Conservation (phyloP, 2,797 vertebrate genomes). For the Molothrus aeneus region DNA sequence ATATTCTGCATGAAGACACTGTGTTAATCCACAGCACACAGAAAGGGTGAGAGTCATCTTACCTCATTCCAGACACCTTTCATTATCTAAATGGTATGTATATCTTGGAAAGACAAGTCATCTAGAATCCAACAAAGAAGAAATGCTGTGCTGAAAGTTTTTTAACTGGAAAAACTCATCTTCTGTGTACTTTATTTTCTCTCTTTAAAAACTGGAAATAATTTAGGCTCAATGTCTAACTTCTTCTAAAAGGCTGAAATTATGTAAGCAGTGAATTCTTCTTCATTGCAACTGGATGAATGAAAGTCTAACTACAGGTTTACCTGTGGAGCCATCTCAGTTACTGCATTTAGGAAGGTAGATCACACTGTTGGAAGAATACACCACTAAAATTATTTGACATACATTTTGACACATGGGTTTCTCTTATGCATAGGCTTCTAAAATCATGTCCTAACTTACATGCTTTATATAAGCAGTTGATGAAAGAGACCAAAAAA, state of each 20-base stretch:
- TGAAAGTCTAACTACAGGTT: background rate
- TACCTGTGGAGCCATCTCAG: background rate
- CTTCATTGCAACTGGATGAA: background rate
- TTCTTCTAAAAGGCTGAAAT: background rate
- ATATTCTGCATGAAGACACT: background rate
- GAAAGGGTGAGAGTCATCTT: background rate
- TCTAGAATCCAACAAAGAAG: background rate
- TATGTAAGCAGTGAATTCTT: background rate
- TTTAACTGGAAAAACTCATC: background rate
- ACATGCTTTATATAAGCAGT: background rate
- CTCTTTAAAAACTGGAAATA: background rate
- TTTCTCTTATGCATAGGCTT: background rate
- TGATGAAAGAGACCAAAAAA: background rate
- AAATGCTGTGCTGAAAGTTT: background rate
- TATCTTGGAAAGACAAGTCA: background rate
- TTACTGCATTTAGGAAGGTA: background rate
- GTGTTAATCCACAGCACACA: background rate
- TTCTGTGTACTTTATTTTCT: background rate
- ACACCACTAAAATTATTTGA: background rate
- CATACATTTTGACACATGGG: background rate
- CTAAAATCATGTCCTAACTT: background rate
- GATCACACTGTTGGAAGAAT: background rate
- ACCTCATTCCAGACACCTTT: background rate
- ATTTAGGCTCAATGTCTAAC: background rate
- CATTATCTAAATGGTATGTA: background rate